Base-by-base conservation (phyloP, 2,888 invertebrate genomes). In the Diaphora mendica region DNA sequence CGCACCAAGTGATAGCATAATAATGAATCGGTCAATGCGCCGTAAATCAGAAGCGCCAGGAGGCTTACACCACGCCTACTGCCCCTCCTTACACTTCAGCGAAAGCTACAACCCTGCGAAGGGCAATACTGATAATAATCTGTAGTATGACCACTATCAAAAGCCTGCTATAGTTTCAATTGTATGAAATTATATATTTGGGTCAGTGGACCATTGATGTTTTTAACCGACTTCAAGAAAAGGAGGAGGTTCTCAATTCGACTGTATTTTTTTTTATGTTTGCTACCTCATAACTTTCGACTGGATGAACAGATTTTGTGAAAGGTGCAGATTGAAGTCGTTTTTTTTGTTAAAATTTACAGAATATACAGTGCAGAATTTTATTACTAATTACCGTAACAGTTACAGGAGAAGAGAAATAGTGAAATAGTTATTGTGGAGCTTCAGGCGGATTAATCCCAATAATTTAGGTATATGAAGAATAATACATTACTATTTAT, bases 61-160 rank as follows among this genome's bases (percentile, higher is more conserved):
- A 83, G 86, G 86, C 82, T 67, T 64, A 15, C n/a, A 51, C 79
- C 78, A 82, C 79, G 80, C 77, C 80, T 73, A 23, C 59, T 44
- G 33, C 74, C 76, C 9, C 77, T 77, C 77, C 82, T 78, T 77
- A 79, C 79, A 82, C 82, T 86, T 84, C 83, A 87, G 86, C 88
- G 87, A 89, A 89, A 89, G 88, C 86, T 87, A 87, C 86, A 87
- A 86, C 84, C 83, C 83, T 84, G 71, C 75, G 80, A 84, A 84
- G 83, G 82, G 85, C 84, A 78, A 82, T 86, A 83, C 82, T 86
- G 84, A 88, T 85, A 20, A 88, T 85, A 20, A 72, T 84, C 82
- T 75, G 76, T 79, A 76, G 74, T 73, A 71, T 79, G 80, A 72
- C 77, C 74, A 84, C 55, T 39, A 42, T 7, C 26, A 66, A 26